A percentile compares a stretch with the other conserved stretches of the same genome.
phyloP scores from a whole-genome alignment of 92 coral and sea anemone genomes.

The Ricordea florida region DNA sequence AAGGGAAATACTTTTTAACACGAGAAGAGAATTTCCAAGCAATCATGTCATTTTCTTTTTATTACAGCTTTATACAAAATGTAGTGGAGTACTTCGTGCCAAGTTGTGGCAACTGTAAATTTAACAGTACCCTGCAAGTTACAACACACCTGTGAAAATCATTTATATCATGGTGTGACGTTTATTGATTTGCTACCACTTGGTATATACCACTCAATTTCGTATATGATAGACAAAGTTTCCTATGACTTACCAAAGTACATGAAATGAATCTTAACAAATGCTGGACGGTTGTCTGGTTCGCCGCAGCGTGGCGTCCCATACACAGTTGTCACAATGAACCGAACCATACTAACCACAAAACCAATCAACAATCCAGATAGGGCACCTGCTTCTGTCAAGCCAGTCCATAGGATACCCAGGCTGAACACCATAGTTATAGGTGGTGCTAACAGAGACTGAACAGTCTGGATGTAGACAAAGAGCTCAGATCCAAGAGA shows the following conservation, averaged over 20 bases:
- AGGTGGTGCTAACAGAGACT: slow-evolving; percentile 93
- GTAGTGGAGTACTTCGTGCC: no score
- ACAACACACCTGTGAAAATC: no score
- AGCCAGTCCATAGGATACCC: slow-evolving; percentile 97
- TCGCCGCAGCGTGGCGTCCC: slow-evolving; percentile 78
- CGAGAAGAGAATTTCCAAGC: no score
- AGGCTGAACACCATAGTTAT: slow-evolving; percentile 84
- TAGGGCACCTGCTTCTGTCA: slow-evolving; percentile 84
- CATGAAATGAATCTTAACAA: slow-evolving; percentile 92
- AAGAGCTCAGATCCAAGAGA: slow-evolving; percentile 83
- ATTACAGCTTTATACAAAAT: no score
- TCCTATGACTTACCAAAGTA: slow-evolving; percentile 86
- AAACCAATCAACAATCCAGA: slow-evolving; percentile 79
- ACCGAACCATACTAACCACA: slow-evolving; percentile 80
- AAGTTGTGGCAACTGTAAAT: no score
- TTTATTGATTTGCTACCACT: neutral
- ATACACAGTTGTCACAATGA: slow-evolving; percentile 76
- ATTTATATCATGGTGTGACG: no score
- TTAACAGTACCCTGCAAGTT: no score
- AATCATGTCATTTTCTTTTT: no score
- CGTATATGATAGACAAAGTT: neutral
- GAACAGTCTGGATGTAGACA: slow-evolving; percentile 95
- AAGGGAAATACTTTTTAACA: no score
- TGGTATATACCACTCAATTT: neutral
- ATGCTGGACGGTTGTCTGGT: slow-evolving; percentile 81